These are phyloP conservation scores for Vanessa cardui DNA, from an alignment of 2,888 invertebrate genomes.

Conservation along the genomic window DNA sequence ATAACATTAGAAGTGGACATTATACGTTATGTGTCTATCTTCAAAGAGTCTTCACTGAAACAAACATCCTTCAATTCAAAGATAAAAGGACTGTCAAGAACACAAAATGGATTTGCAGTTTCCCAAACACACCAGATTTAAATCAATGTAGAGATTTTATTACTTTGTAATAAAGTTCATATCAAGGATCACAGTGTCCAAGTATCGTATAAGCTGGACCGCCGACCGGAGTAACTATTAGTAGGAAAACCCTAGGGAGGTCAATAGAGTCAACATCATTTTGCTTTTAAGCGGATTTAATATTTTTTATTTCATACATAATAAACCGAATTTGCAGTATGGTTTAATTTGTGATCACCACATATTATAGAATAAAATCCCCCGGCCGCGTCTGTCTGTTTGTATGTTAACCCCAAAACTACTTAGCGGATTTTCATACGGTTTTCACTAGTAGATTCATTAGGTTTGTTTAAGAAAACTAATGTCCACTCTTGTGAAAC, in stretches of 20 bases:
- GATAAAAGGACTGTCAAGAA: constrained; percentile 62
- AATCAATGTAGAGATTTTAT: constrained; percentile 52
- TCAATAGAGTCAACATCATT: constrained; percentile 41
- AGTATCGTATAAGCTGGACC: constrained; percentile 48
- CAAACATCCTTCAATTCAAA: constrained; percentile 47
- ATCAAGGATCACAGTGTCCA: constrained; percentile 51
- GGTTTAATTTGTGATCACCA: no score
- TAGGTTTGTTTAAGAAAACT: no score
- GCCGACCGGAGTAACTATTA: constrained; percentile 63
- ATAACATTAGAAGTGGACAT: no score
- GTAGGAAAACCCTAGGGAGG: constrained; percentile 56
- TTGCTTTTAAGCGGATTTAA: neutral
- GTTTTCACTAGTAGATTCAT: no score
- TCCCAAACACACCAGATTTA: constrained; percentile 41
- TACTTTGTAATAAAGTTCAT: constrained; percentile 52
- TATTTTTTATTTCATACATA: neutral
- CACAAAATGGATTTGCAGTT: constrained; percentile 59
- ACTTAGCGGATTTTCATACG: no score
- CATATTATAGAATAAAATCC: no score
- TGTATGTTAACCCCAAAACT: no score
- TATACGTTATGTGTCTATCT: neutral
- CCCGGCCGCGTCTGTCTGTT: no score
- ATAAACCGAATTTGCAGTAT: no score
- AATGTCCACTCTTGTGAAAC: no score
- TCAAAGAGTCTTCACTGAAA: constrained; percentile 1